Evolutionary conservation across 2,113 vertebrate species (phyloP).

Genomic region (Myrmecophaga tridactyla): DNA sequence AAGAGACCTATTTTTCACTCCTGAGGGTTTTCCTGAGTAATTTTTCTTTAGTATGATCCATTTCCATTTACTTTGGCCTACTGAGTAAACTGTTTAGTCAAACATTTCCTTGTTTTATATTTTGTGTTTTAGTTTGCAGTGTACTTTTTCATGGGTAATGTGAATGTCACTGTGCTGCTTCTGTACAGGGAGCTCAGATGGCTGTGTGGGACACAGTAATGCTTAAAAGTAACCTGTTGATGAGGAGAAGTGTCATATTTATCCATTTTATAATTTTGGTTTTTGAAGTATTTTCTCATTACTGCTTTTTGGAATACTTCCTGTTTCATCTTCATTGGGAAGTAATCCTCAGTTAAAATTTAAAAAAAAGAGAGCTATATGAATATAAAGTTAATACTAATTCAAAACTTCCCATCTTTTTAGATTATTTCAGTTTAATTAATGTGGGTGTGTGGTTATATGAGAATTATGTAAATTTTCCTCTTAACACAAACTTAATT

Average conservation of each 20-base stretch:
- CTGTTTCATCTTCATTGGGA: not conserved
- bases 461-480: not conserved
- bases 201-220: not conserved
- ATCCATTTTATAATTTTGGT: not conserved
- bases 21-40: not conserved
- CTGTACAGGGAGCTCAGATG: not conserved
- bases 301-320: not conserved
- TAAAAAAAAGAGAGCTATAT: not conserved
- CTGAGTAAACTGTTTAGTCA: not conserved
- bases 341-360: not conserved
- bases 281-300: not conserved
- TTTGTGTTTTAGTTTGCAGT: not conserved
- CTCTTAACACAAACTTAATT: not conserved
- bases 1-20: conserved; percentile 3
- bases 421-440: not conserved
- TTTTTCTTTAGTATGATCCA: not conserved
- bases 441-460: too few relatives aligned
- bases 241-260: not conserved
- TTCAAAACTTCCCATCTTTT: not conserved
- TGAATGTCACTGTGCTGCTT: not conserved
- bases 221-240: not conserved
- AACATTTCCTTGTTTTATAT: not conserved
- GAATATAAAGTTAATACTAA: not conserved
- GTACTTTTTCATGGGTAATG: not conserved
- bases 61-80: conserved; percentile 10